These are phyloP conservation scores for Pseudopodoces humilis DNA, from an alignment of 2,113 vertebrate genomes.

Conservation along the genomic window DNA sequence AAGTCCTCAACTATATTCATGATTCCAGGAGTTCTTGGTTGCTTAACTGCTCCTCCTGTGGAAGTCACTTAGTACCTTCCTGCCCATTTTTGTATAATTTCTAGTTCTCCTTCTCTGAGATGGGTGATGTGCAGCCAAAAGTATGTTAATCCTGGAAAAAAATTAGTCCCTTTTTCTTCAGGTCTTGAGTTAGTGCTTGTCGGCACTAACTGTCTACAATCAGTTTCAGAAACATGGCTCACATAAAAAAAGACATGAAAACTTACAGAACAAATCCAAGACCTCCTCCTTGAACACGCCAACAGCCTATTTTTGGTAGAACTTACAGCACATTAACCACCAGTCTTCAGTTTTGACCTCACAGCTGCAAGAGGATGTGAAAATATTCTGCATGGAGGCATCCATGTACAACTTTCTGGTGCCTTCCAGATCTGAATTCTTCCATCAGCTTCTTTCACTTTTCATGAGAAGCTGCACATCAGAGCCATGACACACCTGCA, in stretches of 20 bases:
- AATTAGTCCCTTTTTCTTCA: not conserved
- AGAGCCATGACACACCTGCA: not conserved
- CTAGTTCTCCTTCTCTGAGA: not conserved
- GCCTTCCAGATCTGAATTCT: not conserved
- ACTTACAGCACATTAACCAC: not conserved
- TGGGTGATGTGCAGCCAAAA: not conserved
- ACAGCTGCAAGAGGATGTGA: not conserved
- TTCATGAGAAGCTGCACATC: not conserved
- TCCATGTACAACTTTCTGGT: not conserved
- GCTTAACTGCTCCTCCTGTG: not conserved
- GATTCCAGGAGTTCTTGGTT: not conserved
- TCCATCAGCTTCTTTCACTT: not conserved
- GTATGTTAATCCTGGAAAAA: not conserved
- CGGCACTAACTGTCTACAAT: not conserved
- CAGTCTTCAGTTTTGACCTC: not conserved
- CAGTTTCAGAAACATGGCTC: not conserved
- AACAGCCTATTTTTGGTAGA: not conserved
- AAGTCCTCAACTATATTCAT: not conserved
- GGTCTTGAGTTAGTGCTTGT: not conserved
- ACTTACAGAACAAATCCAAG: not conserved
- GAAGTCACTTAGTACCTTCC: not conserved
- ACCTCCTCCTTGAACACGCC: not conserved
- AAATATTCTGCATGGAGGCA: not conserved
- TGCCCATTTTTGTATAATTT: not conserved
- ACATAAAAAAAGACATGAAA: not conserved